A percentile compares a stretch with the other conserved stretches of the same genome.
phyloP scores from a whole-genome alignment of 2,797 vertebrate species.

The Pseudomugil tenellus region DNA sequence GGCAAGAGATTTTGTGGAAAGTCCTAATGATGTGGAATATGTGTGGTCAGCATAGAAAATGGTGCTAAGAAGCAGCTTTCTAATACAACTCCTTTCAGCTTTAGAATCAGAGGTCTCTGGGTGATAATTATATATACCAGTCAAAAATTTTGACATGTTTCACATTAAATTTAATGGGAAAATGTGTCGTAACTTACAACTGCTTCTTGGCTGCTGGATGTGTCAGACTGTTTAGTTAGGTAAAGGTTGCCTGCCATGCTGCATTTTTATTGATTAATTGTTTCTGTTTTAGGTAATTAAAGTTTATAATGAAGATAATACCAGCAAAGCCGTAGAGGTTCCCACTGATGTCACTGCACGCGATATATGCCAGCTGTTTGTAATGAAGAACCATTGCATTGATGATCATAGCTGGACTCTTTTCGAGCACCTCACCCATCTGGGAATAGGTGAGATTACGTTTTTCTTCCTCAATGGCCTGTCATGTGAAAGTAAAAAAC shows the following conservation, averaged over 20 bases:
- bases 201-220: not conserved
- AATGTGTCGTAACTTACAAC: not conserved
- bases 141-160: too few relatives aligned
- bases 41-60: slow-evolving; percentile 67
- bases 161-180: too few relatives aligned
- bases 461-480: not conserved
- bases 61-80: slow-evolving; percentile 63
- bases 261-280: not conserved
- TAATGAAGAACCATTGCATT: slow-evolving; percentile 94
- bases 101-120: slow-evolving; percentile 39
- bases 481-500: not conserved
- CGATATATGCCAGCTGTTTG: slow-evolving; percentile 94
- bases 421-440: slow-evolving; percentile 89
- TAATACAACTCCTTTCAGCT: slow-evolving; percentile 74
- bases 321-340: slow-evolving; percentile 92
- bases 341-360: slow-evolving; percentile 91
- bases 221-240: slow-evolving; percentile 27
- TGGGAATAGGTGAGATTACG: slow-evolving; percentile 88
- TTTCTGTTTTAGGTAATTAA: slow-evolving; percentile 90
- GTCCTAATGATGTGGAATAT: slow-evolving; percentile 61
- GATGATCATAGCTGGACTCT: slow-evolving; percentile 97
- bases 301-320: slow-evolving; percentile 95
- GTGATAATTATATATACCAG: too few relatives aligned
- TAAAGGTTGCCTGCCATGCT: not conserved
- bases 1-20: slow-evolving; percentile 72